Evolutionary conservation across 2,797 vertebrate genomes (phyloP).

Genomic region (Choloepus didactylus): DNA sequence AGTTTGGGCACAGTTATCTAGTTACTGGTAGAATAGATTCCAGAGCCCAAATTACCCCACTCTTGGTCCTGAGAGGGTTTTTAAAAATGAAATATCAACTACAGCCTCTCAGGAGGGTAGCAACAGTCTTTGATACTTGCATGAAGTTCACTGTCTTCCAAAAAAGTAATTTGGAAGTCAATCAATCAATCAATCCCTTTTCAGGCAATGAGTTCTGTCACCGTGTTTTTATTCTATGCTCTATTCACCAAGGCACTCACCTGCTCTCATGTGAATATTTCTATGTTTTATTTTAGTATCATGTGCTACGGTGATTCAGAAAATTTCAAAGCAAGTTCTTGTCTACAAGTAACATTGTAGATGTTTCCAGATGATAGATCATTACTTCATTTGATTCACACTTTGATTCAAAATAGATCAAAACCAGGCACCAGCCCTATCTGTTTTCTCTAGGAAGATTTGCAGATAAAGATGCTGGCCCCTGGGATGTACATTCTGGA

Average conservation of each 20-base stretch:
- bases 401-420: conserved; percentile 18
- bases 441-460: not conserved
- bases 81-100: not conserved
- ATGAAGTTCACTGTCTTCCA: not conserved
- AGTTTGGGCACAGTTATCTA: not conserved
- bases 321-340: not conserved
- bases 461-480: not conserved
- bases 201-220: conserved; percentile 1
- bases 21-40: not conserved
- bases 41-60: not conserved
- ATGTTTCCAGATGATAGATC: not conserved
- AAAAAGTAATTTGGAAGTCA: not conserved
- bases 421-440: not conserved
- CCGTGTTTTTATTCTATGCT: not conserved
- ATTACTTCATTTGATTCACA: not conserved
- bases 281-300: not conserved
- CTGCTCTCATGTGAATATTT: not conserved
- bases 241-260: not conserved
- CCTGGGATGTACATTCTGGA: rapidly evolving
- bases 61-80: not conserved
- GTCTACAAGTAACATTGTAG: not conserved
- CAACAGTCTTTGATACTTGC: not conserved
- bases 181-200: not conserved
- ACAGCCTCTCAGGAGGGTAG: not conserved
- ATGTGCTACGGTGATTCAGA: not conserved